These are phyloP conservation scores for human (Homo sapiens) DNA, from an alignment of 2,113 vertebrate species.

Conservation along the genomic window GRCh38 chr17:60170501-60171000, in stretches of 20 bases:
- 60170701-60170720: background rate
- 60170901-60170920: background rate
- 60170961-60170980: background rate
- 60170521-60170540: background rate
- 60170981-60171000: background rate
- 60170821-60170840: background rate
- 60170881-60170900: background rate
- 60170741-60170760: background rate
- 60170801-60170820: background rate
- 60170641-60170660: background rate
- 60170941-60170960: background rate
- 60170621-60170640: background rate
- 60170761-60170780: background rate
- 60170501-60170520: background rate
- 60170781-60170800: background rate
- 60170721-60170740: background rate
- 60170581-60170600: background rate
- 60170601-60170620: background rate
- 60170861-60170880: background rate
- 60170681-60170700: background rate
- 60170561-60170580: background rate
- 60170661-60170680: background rate
- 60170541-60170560: background rate
- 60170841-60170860: background rate
- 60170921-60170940: background rate